Conservation (phyloP, 1,140 invertebrate genomes). For the Euglossa dilemma region DNA sequence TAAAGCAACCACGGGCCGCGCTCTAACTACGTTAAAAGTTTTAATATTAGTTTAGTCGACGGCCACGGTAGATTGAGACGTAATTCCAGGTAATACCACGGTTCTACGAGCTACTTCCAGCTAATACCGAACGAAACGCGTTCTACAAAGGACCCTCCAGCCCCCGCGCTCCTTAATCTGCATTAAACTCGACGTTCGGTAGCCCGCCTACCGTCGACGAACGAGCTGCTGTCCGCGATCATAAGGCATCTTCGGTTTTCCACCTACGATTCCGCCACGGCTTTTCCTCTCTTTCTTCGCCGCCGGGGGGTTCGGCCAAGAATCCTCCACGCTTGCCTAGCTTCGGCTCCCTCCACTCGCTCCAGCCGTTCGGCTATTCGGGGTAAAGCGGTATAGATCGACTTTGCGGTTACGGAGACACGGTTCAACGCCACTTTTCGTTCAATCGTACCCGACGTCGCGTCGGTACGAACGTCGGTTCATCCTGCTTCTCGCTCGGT, state of each 20-base stretch:
- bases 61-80: conserved; percentile 83
- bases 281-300: background rate
- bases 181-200: conserved; percentile 81
- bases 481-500: too few species aligned
- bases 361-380: background rate
- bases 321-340: background rate
- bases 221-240: conserved; percentile 58
- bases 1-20: conserved; percentile 80
- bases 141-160: conserved; percentile 79
- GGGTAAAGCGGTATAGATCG: too few species aligned
- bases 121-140: conserved; percentile 81
- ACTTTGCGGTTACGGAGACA: background rate
- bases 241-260: conserved; percentile 58
- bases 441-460: background rate
- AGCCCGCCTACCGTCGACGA: conserved; percentile 63
- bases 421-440: too few species aligned
- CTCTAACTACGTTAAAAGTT: conserved; percentile 83
- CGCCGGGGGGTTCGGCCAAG: background rate
- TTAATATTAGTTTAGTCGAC: conserved; percentile 84
- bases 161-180: conserved; percentile 77
- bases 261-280: conserved; percentile 29
- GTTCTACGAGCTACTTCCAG: conserved; percentile 81
- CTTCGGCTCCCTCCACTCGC: too few species aligned
- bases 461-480: background rate
- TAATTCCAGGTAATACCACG: conserved; percentile 83